Evolutionary conservation across 1,140 invertebrate genomes (phyloP), one percentile per base, ranked within the genome.

Genomic region (Diorhabda elongata): DNA sequence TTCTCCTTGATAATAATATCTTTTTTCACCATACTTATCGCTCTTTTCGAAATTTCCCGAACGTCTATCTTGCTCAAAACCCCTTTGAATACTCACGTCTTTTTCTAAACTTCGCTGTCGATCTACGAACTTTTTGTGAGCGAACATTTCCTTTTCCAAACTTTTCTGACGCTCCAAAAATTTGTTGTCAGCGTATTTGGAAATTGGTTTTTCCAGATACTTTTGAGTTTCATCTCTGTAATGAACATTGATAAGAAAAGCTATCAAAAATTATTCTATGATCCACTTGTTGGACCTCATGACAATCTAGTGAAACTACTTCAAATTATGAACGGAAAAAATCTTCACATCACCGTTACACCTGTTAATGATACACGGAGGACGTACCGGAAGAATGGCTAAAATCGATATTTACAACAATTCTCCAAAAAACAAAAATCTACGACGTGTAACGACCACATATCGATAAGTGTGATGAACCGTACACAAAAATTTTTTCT

Each of bases 131-230:
- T 41, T 26, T 69, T 70, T 5, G 26, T 26, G 26, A 64, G 6
- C n/a, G 47, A 71, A 64, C 56, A 68, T 69, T 58, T 74, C 68
- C 61, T 69, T 73, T 4, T 72, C 73, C 43, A 72, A 61, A 6
- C 73, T 75, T 68, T 76, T 77, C 69, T 78, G 77, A n/a, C 75
- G 68, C 41, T 77, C 73, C 3, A 77, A 44, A 41, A 75, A 75
- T 42, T 78, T 76, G 26, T 76, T 77, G n/a, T 76, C 72, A 2
- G 66, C 44, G 43, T 71, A 75, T 69, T 75, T 76, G 0, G 71
- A 44, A 2, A 75, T 75, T 1, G 76, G 75, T 71, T 74, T 76
- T 52, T 77, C 76, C 59, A 76, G 59, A 66, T 77, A 77, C 56
- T 76, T 75, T 7, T 70, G 64, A 5, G 68, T 71, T 9, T 76